These are phyloP conservation scores for Gymnarchus niloticus DNA, from an alignment of 2,113 vertebrate species.

Conservation along the genomic window DNA sequence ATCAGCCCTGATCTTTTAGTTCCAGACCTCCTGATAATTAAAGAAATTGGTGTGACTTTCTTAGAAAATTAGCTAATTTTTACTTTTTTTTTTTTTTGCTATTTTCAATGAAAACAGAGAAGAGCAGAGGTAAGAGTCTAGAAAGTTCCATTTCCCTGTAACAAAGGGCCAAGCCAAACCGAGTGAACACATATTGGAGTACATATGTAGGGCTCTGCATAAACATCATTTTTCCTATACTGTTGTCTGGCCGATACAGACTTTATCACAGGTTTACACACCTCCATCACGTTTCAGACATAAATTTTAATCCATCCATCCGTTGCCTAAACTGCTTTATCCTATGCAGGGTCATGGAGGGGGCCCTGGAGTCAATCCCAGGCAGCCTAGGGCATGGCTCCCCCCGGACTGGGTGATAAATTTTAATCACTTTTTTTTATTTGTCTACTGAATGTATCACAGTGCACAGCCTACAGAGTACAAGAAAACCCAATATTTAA, in stretches of 20 bases:
- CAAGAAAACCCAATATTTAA: background rate
- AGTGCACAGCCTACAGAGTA: no score
- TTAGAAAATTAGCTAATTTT: background rate
- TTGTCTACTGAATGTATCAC: background rate
- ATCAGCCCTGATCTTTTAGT: background rate
- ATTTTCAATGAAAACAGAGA: background rate
- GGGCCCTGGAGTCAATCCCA: no score
- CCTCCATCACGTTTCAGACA: background rate
- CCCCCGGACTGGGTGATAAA: no score
- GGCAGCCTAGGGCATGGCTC: no score
- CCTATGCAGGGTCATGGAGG: no score
- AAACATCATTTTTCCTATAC: background rate
- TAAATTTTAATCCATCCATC: no score
- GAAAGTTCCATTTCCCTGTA: background rate
- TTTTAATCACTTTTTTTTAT: background rate
- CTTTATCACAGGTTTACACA: background rate
- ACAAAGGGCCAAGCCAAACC: constrained; percentile 17
- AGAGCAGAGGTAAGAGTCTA: background rate
- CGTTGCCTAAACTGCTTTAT: no score
- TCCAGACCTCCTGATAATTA: background rate
- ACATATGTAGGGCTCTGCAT: background rate
- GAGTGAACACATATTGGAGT: background rate
- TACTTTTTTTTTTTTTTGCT: no score
- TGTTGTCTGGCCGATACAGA: background rate
- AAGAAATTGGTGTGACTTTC: background rate